Evolutionary conservation across 2,797 vertebrate species (phyloP).

Genomic region (Emydoidea blandingii): DNA sequence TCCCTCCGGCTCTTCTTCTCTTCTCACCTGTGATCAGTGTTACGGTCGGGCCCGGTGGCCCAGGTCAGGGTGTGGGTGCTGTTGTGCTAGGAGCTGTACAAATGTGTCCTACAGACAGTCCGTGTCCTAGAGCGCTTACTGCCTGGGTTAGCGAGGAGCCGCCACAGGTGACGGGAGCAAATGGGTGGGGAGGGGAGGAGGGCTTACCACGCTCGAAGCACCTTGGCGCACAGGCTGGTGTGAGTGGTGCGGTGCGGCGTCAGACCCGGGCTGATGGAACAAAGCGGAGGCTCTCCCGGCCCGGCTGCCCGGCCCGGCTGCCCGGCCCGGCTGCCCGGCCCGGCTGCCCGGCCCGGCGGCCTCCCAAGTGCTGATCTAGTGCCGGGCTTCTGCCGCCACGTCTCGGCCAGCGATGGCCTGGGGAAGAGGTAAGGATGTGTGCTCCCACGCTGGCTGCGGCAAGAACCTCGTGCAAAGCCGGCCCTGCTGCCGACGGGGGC

Average conservation of each 20-base stretch:
- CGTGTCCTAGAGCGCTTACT: not conserved
- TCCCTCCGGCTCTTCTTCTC: not conserved
- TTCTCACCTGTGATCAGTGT: not conserved
- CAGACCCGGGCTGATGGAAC: no score
- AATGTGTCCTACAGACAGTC: no score
- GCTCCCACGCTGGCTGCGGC: no score
- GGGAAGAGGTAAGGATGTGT: not conserved
- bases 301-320: rapidly evolving
- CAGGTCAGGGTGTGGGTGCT: not conserved
- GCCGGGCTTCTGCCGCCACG: no score
- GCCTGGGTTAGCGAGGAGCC: not conserved
- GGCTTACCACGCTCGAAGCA: no score
- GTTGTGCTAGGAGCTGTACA: not conserved
- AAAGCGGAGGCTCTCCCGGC: not conserved
- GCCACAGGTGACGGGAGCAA: not conserved
- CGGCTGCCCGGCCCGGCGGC: no score
- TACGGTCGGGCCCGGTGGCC: not conserved
- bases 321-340: no score
- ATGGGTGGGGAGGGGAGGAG: no score
- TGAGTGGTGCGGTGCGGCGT: no score
- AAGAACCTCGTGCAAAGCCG: not conserved
- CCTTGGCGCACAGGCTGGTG: not conserved
- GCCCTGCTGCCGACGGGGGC: no score
- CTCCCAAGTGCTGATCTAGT: not conserved
- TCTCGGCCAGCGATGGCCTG: no score